Percentiles rank a stretch among this genome's conserved stretches.
phyloP scores from a whole-genome alignment of 23 tunicate genomes.

The Botrylloides violaceus region DNA sequence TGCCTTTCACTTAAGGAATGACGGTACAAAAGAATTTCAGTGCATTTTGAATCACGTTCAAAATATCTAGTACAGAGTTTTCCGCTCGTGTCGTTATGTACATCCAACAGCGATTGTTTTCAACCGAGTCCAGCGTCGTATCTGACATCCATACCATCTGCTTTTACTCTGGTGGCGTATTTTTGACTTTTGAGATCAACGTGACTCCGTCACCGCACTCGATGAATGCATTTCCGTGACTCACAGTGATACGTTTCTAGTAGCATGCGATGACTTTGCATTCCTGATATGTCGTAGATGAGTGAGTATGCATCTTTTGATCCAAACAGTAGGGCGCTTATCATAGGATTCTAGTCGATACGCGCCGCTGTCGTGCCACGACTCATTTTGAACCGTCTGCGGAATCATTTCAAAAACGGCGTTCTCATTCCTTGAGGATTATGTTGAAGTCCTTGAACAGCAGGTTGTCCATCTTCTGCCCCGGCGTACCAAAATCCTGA shows the following conservation, averaged over 20 bases:
- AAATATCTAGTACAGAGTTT: background rate
- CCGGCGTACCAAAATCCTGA: slow-evolving; percentile 75
- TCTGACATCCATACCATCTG: too few species aligned
- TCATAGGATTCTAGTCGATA: background rate
- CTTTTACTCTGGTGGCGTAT: too few species aligned
- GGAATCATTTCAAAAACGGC: slow-evolving; percentile 14
- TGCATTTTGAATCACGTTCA: background rate
- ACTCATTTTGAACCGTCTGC: background rate
- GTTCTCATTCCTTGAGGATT: slow-evolving; percentile 37
- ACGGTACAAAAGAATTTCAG: slow-evolving; percentile 6
- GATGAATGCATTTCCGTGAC: background rate
- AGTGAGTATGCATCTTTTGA: background rate
- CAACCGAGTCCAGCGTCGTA: too few species aligned
- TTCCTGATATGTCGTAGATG: background rate
- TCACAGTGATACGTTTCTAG: background rate
- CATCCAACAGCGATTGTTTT: too few species aligned
- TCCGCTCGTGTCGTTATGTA: background rate
- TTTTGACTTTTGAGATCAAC: too few species aligned
- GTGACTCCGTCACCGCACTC: background rate
- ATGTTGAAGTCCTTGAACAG: slow-evolving; percentile 31
- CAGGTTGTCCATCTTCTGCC: slow-evolving; percentile 29
- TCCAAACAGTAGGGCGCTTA: background rate
- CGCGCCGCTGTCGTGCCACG: background rate
- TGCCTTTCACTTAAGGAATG: too few species aligned
- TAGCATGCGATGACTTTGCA: background rate